Percentiles rank a stretch among this genome's conserved stretches.
Evolutionary conservation across 53 echinoderm and acorn worm species (phyloP).

Genomic region (Patiria pectinifera): DNA sequence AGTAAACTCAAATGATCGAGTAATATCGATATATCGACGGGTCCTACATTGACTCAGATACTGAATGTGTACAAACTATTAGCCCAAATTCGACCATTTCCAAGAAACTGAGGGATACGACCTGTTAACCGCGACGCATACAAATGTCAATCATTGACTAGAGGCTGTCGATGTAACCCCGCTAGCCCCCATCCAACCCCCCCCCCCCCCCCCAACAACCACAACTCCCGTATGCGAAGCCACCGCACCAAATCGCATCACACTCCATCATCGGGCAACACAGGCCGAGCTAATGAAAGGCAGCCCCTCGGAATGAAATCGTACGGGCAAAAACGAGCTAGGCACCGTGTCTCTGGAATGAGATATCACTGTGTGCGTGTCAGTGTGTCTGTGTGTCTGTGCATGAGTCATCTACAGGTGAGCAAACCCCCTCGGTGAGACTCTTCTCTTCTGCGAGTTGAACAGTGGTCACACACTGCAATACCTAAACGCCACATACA

Average conservation of each 20-base stretch:
- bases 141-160: background rate
- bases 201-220: background rate
- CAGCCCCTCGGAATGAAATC: background rate
- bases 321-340: background rate
- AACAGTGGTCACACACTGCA: background rate
- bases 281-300: background rate
- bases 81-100: background rate
- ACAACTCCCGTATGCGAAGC: background rate
- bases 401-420: slow-evolving; percentile 48
- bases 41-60: background rate
- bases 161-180: background rate
- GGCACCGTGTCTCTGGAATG: background rate
- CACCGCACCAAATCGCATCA: background rate
- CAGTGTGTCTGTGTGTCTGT: background rate
- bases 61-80: background rate
- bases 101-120: background rate
- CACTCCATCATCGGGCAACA: background rate
- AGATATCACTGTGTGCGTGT: background rate
- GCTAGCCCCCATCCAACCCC: background rate
- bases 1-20: no score
- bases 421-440: background rate
- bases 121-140: background rate
- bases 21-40: no score
- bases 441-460: background rate
- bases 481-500: background rate